Base-by-base conservation (phyloP, 2,113 vertebrate genomes). In the Mohoua ochrocephala region DNA sequence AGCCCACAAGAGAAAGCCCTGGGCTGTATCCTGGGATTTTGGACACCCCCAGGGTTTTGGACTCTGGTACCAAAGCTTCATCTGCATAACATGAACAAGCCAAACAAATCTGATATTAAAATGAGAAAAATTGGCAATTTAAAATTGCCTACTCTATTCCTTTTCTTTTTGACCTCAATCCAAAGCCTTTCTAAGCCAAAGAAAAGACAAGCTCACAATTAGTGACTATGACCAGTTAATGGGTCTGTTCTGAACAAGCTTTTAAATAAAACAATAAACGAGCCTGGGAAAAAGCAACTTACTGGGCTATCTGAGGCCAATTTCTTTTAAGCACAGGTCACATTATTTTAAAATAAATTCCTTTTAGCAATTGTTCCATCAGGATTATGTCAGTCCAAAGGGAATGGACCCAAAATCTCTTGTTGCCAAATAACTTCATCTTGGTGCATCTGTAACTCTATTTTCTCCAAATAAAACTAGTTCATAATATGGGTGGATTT, bases 151-250 rank as follows among this genome's bases (percentile, higher is more conserved):
- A 5, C 52, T 84, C 33, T 13, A 42, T 61, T 50, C 15, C 49
- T 64, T 60, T 89, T 63, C 69, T 84, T 85, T 82, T 75, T 84
- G 77, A 91, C 87, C 87, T 78, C 41, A 52, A 56, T 78, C 80
- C 80, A 93, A 91, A 94, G n/a, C 37, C 31, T 75, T 69, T 78
- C n/a, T 16, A 71, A 87, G 84, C 74, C 77, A 93, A 96, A 82
- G 76, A 89, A 91, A 89, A 89, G 69, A 92, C 86, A 95, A 95
- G 65, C 94, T 89, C 57, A 61, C 59, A 91, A 83, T 83, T 87
- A 89, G 57, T 31, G 69, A 87, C 37, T 74, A 57, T 47, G 56
- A 89, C 37, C 84, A 75, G 42, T 79, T 87, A 94, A 87, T 64
- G 33, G 74, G 33, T 82, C 45, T 84, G n/a, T 68, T 89, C 74